Evolutionary conservation across 2,888 invertebrate genomes (phyloP), one percentile per base, ranked within the genome.

Genomic region (Rosalia funebris): DNA sequence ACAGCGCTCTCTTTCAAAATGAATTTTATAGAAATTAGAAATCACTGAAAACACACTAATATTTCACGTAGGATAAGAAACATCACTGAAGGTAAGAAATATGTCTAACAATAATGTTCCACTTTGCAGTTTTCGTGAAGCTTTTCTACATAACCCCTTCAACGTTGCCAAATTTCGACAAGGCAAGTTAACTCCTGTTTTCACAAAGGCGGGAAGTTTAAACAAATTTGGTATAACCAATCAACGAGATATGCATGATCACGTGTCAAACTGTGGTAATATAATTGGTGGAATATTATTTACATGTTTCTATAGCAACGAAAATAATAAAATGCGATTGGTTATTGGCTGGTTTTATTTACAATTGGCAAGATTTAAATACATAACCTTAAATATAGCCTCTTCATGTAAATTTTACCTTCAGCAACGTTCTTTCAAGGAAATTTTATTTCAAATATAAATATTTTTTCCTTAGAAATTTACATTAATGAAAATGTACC

Each of bases 171-270:
- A 50, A 41, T 62, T 63, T 62, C 45, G 10, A 1, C 1, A 14
- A 32, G 11, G 20, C 20, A 41, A 19, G 36, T 56, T 52, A 55
- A 50, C 52, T 52, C 52, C 48, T 19, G 44, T 42, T 31, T 12
- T 1, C 11, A 20, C 14, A 48, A 45, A 9, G 60, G 77, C 77
- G 77, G 69, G 67, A 74, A 70, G 62, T 75, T 76, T 68, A 66
- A 77, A 76, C 46, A 31, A 11, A 48, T 20, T 41, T 17, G 16
- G 7, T 32, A 19, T 15, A 16, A 57, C 77, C 75, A 75, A 77
- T 75, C 36, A 46, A 1, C 36, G 36, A 10, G 7, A 7, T 0
- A 3, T 16, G 9, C 9, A 4, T 2, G 7, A 52, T 63, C 75
- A 76, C 67, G 69, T 75, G 76, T 65, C 31, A 7, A 3, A 19